Evolutionary conservation across 2,113 vertebrate species (phyloP).

Genomic region (Reinhardtius hippoglossoides): DNA sequence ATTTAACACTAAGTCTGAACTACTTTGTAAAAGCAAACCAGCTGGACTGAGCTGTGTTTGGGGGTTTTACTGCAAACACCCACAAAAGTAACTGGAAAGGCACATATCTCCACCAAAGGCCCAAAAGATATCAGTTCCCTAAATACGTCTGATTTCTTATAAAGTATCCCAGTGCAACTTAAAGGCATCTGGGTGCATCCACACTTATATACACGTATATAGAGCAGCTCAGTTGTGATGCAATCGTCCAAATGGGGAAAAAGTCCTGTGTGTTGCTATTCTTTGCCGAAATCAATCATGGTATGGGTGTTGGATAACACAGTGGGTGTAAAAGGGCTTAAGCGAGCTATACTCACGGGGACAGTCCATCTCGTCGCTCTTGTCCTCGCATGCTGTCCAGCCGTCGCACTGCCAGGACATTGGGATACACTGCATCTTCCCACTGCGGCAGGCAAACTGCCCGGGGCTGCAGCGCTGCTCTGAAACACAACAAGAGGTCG

Average conservation of each 20-base stretch:
- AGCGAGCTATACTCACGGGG: slow-evolving; percentile 83
- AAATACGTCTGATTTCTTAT: no score
- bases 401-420: slow-evolving; percentile 95
- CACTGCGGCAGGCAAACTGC: slow-evolving; percentile 96
- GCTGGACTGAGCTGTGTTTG: background rate
- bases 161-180: background rate
- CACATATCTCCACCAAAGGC: background rate
- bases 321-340: slow-evolving; percentile 25
- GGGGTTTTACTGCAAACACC: background rate
- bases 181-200: background rate
- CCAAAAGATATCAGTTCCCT: no score
- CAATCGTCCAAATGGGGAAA: background rate
- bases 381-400: slow-evolving; percentile 93
- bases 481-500: slow-evolving; percentile 68
- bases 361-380: slow-evolving; percentile 95
- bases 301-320: slow-evolving; percentile 30
- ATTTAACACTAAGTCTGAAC: slow-evolving; percentile 3
- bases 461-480: slow-evolving; percentile 92
- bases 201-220: background rate
- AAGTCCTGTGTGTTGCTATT: slow-evolving; percentile 11
- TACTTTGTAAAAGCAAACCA: slow-evolving; percentile 6
- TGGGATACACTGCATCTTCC: slow-evolving; percentile 96
- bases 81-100: background rate
- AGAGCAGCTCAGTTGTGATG: background rate
- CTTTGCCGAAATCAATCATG: slow-evolving; percentile 30